These are phyloP conservation scores for Conops quadrifasciatus DNA, from an alignment of 2,888 invertebrate genomes.

Conservation along the genomic window DNA sequence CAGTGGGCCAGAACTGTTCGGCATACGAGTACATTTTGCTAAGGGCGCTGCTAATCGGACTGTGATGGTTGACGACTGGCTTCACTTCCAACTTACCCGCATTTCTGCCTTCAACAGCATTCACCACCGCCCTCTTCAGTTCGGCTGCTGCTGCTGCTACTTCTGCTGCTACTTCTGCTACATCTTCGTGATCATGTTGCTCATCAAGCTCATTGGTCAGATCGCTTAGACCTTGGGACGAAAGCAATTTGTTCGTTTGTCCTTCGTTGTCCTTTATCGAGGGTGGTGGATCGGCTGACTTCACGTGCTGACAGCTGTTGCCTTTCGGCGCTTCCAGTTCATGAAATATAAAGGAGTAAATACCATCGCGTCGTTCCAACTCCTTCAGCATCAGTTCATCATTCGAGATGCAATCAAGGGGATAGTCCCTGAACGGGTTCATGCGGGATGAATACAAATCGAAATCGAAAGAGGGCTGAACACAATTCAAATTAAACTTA, in stretches of 20 bases:
- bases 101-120: neutral
- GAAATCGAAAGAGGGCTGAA: too few relatives aligned
- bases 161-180: constrained; percentile 4
- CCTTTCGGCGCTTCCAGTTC: constrained; percentile 42
- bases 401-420: constrained; percentile 11
- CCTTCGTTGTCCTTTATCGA: neutral
- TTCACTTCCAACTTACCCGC: neutral
- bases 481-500: neutral
- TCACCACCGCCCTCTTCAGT: too few relatives aligned
- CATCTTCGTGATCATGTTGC: constrained; percentile 6
- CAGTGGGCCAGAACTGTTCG: constrained; percentile 14
- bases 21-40: neutral
- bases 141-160: constrained; percentile 7
- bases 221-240: neutral
- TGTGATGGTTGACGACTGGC: neutral
- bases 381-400: constrained; percentile 47
- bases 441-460: neutral
- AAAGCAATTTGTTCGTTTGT: neutral
- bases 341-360: constrained; percentile 49
- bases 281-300: too few relatives aligned
- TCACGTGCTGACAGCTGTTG: neutral
- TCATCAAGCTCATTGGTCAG: neutral
- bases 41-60: neutral
- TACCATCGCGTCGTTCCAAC: constrained; percentile 47
- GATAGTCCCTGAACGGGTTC: constrained; percentile 7